Conservation (phyloP, 2,888 invertebrate genomes). For the Aporophyla nigra region DNA sequence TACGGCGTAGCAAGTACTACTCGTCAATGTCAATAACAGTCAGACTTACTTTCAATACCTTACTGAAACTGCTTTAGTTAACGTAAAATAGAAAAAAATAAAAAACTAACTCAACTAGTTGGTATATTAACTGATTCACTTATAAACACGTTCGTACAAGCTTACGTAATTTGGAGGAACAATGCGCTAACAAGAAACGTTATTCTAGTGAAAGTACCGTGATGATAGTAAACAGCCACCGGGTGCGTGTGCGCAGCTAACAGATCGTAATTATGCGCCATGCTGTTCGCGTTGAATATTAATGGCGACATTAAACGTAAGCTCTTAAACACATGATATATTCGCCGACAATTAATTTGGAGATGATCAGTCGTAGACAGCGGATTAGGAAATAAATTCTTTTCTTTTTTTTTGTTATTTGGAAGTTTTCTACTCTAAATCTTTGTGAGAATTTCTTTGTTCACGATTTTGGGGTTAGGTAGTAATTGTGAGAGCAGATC, state of each 20-base stretch:
- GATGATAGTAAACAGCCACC: conserved; percentile 64
- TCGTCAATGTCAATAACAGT: conserved; percentile 9
- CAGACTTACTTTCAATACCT: background rate
- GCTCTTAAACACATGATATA: conserved; percentile 55
- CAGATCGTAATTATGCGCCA: conserved; percentile 62
- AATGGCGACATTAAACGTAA: conserved; percentile 54
- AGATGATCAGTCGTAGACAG: conserved; percentile 29
- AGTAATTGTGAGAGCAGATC: background rate
- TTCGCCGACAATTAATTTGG: conserved; percentile 45
- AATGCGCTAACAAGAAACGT: conserved; percentile 65
- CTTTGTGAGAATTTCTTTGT: conserved; percentile 3
- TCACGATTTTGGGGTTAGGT: background rate
- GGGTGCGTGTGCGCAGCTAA: conserved; percentile 57
- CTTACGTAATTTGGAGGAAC: conserved; percentile 64
- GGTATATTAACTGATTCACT: conserved; percentile 35
- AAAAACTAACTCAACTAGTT: conserved; percentile 11
- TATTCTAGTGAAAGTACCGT: conserved; percentile 66
- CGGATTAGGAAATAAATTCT: background rate
- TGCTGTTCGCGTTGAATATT: conserved; percentile 63
- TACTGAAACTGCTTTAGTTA: background rate
- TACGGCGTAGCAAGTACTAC: conserved; percentile 7
- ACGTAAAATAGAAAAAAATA: background rate
- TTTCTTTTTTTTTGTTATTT: background rate
- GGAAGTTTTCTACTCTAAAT: conserved; percentile 7
- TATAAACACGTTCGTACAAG: conserved; percentile 45